Evolutionary conservation across 1,140 invertebrate species (phyloP).

Genomic region (Tribolium castaneum): DNA sequence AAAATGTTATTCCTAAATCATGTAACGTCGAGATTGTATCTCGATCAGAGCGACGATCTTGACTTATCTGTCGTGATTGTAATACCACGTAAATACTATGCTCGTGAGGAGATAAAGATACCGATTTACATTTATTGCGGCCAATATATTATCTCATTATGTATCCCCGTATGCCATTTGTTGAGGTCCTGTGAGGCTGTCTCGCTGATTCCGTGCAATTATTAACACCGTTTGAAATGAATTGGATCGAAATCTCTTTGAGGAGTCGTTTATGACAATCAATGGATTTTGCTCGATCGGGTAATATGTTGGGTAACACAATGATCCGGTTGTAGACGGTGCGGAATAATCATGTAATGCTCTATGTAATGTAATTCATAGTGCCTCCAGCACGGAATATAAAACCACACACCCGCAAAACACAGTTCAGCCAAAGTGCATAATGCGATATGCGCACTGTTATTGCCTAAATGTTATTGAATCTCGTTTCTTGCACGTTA

Average conservation of each 20-base stretch:
- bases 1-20: constrained; percentile 47
- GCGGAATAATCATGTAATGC: constrained; percentile 22
- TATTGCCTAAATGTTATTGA: not conserved
- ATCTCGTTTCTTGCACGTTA: not conserved
- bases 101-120: constrained; percentile 47
- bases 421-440: not conserved
- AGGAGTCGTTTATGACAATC: not conserved
- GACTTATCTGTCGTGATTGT: constrained; percentile 47
- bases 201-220: not conserved
- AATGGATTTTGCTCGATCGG: constrained; percentile 1
- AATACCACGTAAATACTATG: constrained; percentile 47
- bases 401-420: constrained; percentile 1
- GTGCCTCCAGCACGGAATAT: constrained; percentile 13
- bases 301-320: constrained; percentile 21
- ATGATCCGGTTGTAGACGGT: constrained; percentile 26
- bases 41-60: constrained; percentile 43
- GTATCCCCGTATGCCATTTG: not conserved
- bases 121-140: constrained; percentile 41
- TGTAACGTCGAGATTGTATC: constrained; percentile 46
- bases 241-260: not conserved
- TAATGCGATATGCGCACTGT: constrained; percentile 15
- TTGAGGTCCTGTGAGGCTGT: not conserved
- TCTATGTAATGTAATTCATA: constrained; percentile 17
- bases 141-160: constrained; percentile 35
- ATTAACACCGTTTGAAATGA: not conserved